Base-by-base conservation (phyloP, 2,113 vertebrate species). In the Oxyruncus cristatus region DNA sequence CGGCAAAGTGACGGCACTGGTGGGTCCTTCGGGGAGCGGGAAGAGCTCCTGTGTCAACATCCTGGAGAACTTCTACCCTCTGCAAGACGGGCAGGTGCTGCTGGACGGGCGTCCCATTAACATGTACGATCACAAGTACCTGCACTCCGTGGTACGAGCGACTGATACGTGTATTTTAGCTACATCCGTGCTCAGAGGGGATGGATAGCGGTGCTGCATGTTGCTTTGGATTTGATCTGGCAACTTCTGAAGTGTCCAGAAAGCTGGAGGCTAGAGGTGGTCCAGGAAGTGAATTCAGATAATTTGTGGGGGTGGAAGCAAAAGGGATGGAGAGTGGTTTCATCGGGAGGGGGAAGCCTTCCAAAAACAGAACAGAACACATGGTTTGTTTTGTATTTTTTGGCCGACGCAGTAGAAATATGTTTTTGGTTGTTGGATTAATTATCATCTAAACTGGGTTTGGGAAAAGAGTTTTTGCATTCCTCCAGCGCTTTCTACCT, bases 1-100 rank as follows among this genome's bases (percentile, higher is more conserved):
- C 0, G 99, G 99, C 33, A 97, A 99, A 97, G 98, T 99, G 90
- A 99, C 99, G 0, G 99, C 99, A 0, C 98, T 99, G 18, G 99
- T 99, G 93, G 99, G 99, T 24, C 99, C 99, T 18, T 99, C 99
- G 0, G 99, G 99, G 85, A 99, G 99, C 0, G 99, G 99, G 28
- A 99, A 99, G 97, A 99, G 99, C 85, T 99, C 99, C 58, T 99
- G 99, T 9, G 99, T 99, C 96, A 98, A 98, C 96, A 98, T 99
- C 85, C 95, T 99, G 97, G 99, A 99, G 97, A 99, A 99, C 91
- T 99, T 99, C 93, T 99, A 99, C 96, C 97, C 97, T 3, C 98
- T 99, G 84, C 98, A 99, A 85, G 97, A 98, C 0, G 99, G 99
- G 92, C 98, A 99, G 13, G 99, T 99, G 86, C 97, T 99, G 74